Base-by-base conservation (phyloP, 1,140 invertebrate genomes). In the Agrypnia vestita region DNA sequence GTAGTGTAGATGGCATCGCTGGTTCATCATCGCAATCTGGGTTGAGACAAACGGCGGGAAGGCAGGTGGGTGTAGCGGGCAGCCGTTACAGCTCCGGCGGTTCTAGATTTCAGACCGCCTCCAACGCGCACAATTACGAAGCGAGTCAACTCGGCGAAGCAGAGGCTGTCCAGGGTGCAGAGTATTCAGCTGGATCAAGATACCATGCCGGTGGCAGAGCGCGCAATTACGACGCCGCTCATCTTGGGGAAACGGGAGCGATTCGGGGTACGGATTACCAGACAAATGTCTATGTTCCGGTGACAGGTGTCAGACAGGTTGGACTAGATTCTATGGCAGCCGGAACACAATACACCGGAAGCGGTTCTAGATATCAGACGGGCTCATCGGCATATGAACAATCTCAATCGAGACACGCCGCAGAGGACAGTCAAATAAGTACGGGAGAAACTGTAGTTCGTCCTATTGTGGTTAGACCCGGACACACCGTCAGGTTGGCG, bases 391-490 rank as follows among this genome's bases (percentile, higher is more conserved):
- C 15, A 3, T 76, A 61, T 19, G 55, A 80, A 25, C 73, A 72
- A 77, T 64, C 79, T 43, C 75, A 64, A 35, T 35, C 12, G 25
- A 47, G 25, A 19, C 56, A 25, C 59, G 55, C 17, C n/a, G 69
- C 43, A 74, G 76, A 56, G 15, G 61, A 78, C 17, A 19, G 47
- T 15, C 76, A 73, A 46, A 62, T 56, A 12, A 13, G 25, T 17
- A 15, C 75, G 3, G 76, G 67, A 15, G 59, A 25, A 53, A 43
- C 25, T 17, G 53, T 59, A 17, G 76, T 77, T 8, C 43, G 47
- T 15, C 77, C 77, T 80, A 74, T 88, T 51, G 77, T 86, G 11
- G 71, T 86, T 19, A 85, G 86, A 80, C 88, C 88, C 10, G 87
- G 87, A 64, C 74, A 80, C 11, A 75, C 84, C 6, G 79, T 89